Conservation (phyloP, 1,140 invertebrate genomes). For the Listronotus oregonensis region DNA sequence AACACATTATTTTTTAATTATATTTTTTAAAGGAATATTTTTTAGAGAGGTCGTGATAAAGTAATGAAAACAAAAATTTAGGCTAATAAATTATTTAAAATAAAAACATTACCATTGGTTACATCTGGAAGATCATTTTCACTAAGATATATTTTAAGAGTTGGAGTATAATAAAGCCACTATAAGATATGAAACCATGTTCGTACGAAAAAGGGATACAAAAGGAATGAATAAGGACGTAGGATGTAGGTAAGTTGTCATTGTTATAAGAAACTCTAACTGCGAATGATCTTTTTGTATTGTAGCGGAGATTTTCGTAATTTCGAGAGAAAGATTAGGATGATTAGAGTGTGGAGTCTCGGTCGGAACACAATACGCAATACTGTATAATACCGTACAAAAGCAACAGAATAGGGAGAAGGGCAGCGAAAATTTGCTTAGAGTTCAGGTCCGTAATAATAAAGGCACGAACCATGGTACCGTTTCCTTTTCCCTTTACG, state of each 20-base stretch:
- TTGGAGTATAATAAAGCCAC: not conserved
- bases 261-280: slow-evolving; percentile 21
- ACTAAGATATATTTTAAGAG: not conserved
- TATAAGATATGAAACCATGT: slow-evolving; percentile 7
- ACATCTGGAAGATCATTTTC: not conserved
- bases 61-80: no score
- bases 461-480: not conserved
- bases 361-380: slow-evolving; percentile 15
- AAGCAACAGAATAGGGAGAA: slow-evolving; percentile 19
- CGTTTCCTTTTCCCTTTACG: not conserved
- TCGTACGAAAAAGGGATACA: slow-evolving; percentile 10
- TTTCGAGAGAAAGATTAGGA: slow-evolving; percentile 19
- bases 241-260: slow-evolving; percentile 13
- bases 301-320: slow-evolving; percentile 14
- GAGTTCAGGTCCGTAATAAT: not conserved
- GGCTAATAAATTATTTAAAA: no score
- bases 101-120: no score
- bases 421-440: slow-evolving; percentile 23
- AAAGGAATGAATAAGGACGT: slow-evolving; percentile 7
- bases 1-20: no score
- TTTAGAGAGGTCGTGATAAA: no score
- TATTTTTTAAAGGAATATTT: no score
- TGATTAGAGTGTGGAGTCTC: slow-evolving; percentile 24
- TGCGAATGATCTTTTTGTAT: slow-evolving; percentile 13
- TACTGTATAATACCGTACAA: slow-evolving; percentile 22